Base-by-base conservation (phyloP, 2,113 vertebrate genomes). In the Copsychus sechellarum region DNA sequence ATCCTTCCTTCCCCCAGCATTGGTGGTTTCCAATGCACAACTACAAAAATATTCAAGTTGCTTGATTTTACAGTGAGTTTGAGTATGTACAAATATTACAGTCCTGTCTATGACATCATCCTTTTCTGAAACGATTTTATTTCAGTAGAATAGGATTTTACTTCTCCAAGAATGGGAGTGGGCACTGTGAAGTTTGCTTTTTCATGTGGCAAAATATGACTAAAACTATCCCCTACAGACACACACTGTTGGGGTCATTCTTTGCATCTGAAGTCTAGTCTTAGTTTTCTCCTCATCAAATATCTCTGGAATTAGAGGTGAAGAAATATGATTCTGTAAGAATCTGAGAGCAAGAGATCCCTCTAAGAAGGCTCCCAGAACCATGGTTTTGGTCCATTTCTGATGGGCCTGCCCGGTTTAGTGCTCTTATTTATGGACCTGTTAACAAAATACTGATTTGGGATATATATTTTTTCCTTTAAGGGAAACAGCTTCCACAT, bases 351-450 rank as follows among this genome's bases (percentile, higher is more conserved):
- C 54, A 93, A 61, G 67, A 80, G 5, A 24, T 77, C 7, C 33
- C 9, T 26, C 64, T 53, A 17, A 50, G 54, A 62, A 3, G 31
- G n/a, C 42, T 86, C 31, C 19, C 33, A 62, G 31, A 56, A 51
- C 71, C 11, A 56, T 29, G 20, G 16, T 81, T 87, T 70, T 54
- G 13, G 13, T 14, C 56, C 6, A 29, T 86, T 92, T 86, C 34
- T 86, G 60, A 76, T 47, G 50, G 14, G 7, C 11, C 22, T 43
- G 11, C 12, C 33, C 36, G 84, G 12, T 81, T 85, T 50, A 81
- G 33, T 82, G 81, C 31, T 82, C 72, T 95, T 96, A 90, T 97
- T 97, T 95, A 86, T 81, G 45, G 42, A 80, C 38, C 38, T 86
- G 29, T 74, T 96, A 91, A 56, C 36, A 84, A 96, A 97, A 89